Evolutionary conservation across 2,113 vertebrate genomes (phyloP).

Genomic region (Azemiops feae): DNA sequence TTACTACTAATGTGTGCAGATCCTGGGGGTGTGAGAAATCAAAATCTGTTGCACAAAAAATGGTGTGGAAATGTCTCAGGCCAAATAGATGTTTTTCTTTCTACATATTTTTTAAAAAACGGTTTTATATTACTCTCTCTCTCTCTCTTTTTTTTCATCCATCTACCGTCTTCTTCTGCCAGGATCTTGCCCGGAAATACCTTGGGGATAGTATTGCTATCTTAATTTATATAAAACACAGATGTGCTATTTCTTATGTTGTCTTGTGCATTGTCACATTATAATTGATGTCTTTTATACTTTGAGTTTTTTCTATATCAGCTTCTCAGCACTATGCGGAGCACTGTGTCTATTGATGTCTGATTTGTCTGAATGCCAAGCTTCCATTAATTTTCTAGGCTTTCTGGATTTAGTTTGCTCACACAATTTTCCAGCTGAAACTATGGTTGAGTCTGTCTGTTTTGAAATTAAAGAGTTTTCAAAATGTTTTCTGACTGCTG

Average conservation of each 20-base stretch:
- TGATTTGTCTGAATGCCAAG: not conserved
- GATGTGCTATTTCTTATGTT: slow-evolving; percentile 9
- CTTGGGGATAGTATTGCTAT: not conserved
- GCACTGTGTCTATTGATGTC: not conserved
- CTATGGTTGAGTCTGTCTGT: not conserved
- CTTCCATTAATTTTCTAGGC: not conserved
- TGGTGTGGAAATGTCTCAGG: not conserved
- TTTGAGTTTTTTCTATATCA: slow-evolving; percentile 8
- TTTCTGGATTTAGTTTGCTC: not conserved
- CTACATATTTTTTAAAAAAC: not conserved
- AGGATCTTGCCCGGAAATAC: not conserved
- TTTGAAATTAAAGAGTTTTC: not conserved
- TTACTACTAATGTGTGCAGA: not conserved
- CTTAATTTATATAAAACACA: slow-evolving; percentile 2
- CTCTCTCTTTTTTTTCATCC: not conserved
- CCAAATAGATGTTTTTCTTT: rapidly evolving
- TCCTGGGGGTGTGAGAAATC: not conserved
- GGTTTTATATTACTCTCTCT: not conserved
- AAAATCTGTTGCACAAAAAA: not conserved
- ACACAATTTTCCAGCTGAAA: not conserved
- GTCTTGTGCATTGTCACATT: slow-evolving; percentile 18
- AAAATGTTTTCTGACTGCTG: not conserved
- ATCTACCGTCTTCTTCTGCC: rapidly evolving
- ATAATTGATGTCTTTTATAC: slow-evolving; percentile 26
- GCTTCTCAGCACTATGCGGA: not conserved